Percentiles rank a stretch among this genome's conserved stretches.
Evolutionary conservation across 64 coral and sea anemone species (phyloP).

Genomic region (Stichodactyla mertensii): DNA sequence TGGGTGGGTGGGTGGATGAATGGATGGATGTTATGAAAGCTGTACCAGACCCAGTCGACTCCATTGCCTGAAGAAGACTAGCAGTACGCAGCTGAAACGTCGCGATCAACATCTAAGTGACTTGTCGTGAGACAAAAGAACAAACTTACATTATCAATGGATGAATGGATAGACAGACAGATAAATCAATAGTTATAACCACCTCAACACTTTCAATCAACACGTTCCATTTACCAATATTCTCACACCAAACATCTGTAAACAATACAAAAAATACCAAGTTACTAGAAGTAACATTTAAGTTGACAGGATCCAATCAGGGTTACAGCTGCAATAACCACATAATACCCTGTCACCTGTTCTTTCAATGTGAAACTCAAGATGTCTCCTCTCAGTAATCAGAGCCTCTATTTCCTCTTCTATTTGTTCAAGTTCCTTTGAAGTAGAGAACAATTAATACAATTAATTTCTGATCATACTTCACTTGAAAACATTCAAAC

Average conservation of each 20-base stretch:
- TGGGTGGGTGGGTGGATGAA: background rate
- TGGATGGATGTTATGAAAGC: background rate
- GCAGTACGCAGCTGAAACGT: background rate
- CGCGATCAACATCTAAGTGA: too few relatives aligned
- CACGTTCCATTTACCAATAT: conserved; percentile 98
- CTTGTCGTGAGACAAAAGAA: too few relatives aligned
- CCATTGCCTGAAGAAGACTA: background rate
- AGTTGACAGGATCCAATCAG: too few relatives aligned
- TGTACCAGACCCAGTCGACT: too few relatives aligned
- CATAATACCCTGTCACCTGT: conserved; percentile 51
- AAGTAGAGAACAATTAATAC: background rate
- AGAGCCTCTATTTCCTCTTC: conserved; percentile 68
- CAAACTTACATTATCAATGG: too few relatives aligned
- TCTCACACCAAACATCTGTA: conserved; percentile 93
- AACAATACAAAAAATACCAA: background rate
- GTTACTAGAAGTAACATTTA: too few relatives aligned
- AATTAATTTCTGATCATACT: too few relatives aligned
- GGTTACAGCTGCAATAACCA: background rate
- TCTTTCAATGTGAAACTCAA: conserved; percentile 93
- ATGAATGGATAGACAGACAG: too few relatives aligned
- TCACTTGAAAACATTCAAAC: too few relatives aligned
- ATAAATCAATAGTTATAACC: background rate
- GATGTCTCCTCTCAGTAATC: conserved; percentile 75
- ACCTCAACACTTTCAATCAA: conserved; percentile 91
- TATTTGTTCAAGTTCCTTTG: conserved; percentile 66